Evolutionary conservation across 2,888 invertebrate species (phyloP).

Genomic region (Mimachlamys varia): DNA sequence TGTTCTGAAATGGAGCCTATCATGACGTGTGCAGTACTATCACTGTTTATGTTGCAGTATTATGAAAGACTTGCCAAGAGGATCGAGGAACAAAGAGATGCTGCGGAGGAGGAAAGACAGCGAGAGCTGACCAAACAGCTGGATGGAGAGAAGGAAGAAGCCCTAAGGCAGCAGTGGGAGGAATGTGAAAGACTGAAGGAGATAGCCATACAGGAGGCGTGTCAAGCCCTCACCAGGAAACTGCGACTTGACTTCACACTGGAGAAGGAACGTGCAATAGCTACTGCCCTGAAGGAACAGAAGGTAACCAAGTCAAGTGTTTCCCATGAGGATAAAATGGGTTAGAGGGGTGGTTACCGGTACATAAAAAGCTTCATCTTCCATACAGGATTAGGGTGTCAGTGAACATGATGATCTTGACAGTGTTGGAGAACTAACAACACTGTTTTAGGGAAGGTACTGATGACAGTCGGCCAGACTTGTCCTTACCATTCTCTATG

Average conservation of each 20-base stretch:
- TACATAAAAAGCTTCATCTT: too few species aligned
- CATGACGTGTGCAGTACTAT: too few species aligned
- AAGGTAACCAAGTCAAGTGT: constrained; percentile 58
- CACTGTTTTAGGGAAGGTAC: too few species aligned
- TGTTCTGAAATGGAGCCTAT: too few species aligned
- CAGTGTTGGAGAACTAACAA: too few species aligned
- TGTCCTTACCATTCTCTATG: too few species aligned
- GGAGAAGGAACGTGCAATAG: constrained; percentile 73
- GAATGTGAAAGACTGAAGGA: constrained; percentile 72
- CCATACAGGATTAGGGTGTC: too few species aligned
- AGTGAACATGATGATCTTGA: too few species aligned
- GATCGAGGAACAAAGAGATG: constrained; percentile 73
- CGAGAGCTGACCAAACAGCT: constrained; percentile 70
- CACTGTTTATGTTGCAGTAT: constrained; percentile 60
- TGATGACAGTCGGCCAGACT: too few species aligned
- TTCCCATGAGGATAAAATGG: too few species aligned
- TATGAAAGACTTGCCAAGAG: constrained; percentile 71
- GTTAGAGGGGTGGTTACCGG: too few species aligned
- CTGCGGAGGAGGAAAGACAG: constrained; percentile 73
- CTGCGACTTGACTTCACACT: constrained; percentile 69
- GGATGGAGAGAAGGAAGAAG: constrained; percentile 71
- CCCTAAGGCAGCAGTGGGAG: constrained; percentile 71
- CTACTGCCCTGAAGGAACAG: constrained; percentile 72
- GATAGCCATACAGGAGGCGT: constrained; percentile 72
- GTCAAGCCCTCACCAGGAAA: constrained; percentile 63